These are phyloP conservation scores for Mythimna pallens DNA, from an alignment of 2,888 invertebrate genomes.

Conservation along the genomic window DNA sequence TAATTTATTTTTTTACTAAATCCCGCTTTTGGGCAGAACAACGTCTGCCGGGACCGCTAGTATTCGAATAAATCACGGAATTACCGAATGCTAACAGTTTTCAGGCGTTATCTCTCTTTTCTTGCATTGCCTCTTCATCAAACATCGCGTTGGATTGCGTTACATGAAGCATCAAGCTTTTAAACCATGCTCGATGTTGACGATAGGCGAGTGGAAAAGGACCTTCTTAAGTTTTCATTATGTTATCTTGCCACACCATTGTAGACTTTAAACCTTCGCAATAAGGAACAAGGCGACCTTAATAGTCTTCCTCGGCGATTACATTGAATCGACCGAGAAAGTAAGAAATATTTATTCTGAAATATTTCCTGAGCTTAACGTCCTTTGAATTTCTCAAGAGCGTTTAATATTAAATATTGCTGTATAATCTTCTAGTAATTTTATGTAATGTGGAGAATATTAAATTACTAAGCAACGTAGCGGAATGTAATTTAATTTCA, in stretches of 20 bases:
- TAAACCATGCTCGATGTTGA: no score
- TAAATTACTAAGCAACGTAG: constrained; percentile 1
- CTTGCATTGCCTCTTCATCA: no score
- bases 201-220: no score
- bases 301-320: constrained; percentile 4
- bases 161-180: no score
- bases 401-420: constrained; percentile 21
- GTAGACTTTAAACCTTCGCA: constrained; percentile 1
- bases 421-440: constrained; percentile 26
- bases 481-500: constrained; percentile 4
- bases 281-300: constrained; percentile 17
- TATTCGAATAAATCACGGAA: no score
- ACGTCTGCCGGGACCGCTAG: no score
- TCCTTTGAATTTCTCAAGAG: constrained; percentile 22
- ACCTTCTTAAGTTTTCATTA: constrained; percentile 31
- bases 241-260: constrained; percentile 9
- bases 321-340: constrained; percentile 12
- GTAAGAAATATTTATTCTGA: constrained; percentile 21
- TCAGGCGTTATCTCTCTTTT: no score
- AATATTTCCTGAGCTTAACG: constrained; percentile 20
- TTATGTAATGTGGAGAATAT: constrained; percentile 7
- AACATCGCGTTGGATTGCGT: no score
- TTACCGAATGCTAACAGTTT: no score
- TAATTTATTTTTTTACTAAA: no score
- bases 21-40: no score